phyloP scores from a whole-genome alignment of 2,113 vertebrate species.

The Aspidoscelis tigris region DNA sequence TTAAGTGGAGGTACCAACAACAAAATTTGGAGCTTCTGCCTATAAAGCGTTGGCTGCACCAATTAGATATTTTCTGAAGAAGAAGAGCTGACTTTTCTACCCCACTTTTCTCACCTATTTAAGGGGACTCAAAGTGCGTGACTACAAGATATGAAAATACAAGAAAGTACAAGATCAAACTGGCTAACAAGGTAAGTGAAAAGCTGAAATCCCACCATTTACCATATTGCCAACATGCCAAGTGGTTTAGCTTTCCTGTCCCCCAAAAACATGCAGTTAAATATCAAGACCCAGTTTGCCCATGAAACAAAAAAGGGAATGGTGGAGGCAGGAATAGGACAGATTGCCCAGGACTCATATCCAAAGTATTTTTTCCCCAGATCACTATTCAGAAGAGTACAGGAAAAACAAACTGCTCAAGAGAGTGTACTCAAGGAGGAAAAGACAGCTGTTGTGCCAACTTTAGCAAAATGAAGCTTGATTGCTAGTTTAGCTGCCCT shows the following conservation, averaged over 20 bases:
- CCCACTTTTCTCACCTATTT: too few relatives aligned
- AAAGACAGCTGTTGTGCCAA: slow-evolving; percentile 63
- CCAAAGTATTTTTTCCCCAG: slow-evolving; percentile 49
- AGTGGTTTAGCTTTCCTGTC: not conserved
- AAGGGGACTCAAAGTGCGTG: too few relatives aligned
- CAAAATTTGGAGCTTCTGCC: not conserved
- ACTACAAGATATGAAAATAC: too few relatives aligned
- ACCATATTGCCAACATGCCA: not conserved
- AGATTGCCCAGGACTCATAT: not conserved
- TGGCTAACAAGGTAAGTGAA: not conserved
- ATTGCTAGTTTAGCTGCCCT: slow-evolving; percentile 53
- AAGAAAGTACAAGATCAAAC: too few relatives aligned
- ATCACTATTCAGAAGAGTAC: slow-evolving; percentile 49
- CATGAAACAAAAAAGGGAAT: not conserved
- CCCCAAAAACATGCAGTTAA: not conserved
- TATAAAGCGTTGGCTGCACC: not conserved
- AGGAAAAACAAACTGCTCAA: slow-evolving; percentile 47
- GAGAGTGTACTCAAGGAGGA: slow-evolving; percentile 29
- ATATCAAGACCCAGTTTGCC: not conserved
- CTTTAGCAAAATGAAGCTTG: slow-evolving; percentile 60
- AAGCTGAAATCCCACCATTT: not conserved
- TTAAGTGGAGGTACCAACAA: too few relatives aligned
- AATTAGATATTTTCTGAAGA: not conserved
- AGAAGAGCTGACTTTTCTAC: too few relatives aligned
- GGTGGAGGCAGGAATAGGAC: slow-evolving; percentile 4